Base-by-base conservation (phyloP, 1,140 invertebrate species). In the Ceratoteleas bidentatus region DNA sequence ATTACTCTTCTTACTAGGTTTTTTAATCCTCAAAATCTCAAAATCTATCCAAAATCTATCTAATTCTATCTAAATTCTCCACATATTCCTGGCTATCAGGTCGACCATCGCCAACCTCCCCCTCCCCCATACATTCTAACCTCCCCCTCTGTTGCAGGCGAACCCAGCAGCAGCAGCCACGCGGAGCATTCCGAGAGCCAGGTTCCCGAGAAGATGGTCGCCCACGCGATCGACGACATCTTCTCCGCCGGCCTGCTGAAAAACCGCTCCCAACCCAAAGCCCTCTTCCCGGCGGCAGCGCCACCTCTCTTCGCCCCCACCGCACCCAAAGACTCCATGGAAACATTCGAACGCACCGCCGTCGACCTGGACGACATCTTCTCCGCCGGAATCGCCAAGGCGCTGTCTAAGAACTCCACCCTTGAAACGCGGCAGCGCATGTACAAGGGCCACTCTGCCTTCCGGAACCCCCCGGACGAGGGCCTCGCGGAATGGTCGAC, bases 331-430 rank as follows among this genome's bases (percentile, higher is more conserved):
- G 69, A 70, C 36, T 53, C 76, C 0, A 56, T 81, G 54, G 82
- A 83, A 6, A 73, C 68, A 0, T 84, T 75, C 16, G 77, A 84
- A 34, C 69, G 69, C 54, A 72, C 82, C 7, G 75, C 68, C 0
- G 84, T 85, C 6, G 86, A 88, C 43, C 60, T 88, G 6, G 87
- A 88, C 45, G 69, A 88, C 49, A 87, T 88, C n/a, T 88, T 90
- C 47, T 86, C 85, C 4, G 86, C 87, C 0, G 88, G 87, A 7
- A 88, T 89, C 32, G 87, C 85, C 0, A 88, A 83, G 43, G 85
- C 84, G 0, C 11, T 75, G n/a, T 76, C 50, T 8, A 85, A 79
- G 24, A 79, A 82, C n/a, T 24, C 56, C 0, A 14, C 60, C 0
- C 15, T 36, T 0, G 81, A 83, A 6, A 50, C 32, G 36, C 65